Conservation (phyloP, 2,888 invertebrate species). For the Pocota personata region DNA sequence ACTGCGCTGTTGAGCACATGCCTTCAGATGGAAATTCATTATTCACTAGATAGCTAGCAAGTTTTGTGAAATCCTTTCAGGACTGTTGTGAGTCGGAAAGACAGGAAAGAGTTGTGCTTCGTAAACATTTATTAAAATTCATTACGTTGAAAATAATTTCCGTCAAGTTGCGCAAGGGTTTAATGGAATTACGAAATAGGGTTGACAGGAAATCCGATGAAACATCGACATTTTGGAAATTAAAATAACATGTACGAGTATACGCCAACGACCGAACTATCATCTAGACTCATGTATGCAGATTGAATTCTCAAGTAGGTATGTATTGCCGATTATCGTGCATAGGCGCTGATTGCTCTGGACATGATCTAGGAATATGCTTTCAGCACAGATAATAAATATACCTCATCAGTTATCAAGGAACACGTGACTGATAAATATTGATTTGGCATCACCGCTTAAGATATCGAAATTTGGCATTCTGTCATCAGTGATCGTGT, state of each 20-base stretch:
- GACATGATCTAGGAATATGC: too few relatives aligned
- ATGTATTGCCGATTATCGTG: too few relatives aligned
- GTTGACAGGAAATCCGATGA: background rate
- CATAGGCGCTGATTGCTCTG: too few relatives aligned
- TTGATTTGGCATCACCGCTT: too few relatives aligned
- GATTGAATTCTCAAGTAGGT: too few relatives aligned
- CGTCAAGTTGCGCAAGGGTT: background rate
- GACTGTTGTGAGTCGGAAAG: background rate
- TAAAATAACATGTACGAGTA: background rate
- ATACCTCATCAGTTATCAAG: too few relatives aligned
- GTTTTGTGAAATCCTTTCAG: slow-evolving; percentile 22
- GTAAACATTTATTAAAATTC: too few relatives aligned
- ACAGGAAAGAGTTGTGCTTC: background rate
- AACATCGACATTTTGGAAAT: background rate
- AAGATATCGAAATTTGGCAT: too few relatives aligned
- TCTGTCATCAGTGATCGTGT: too few relatives aligned
- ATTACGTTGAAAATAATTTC: slow-evolving; percentile 13
- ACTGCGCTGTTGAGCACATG: slow-evolving; percentile 19
- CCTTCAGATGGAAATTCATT: slow-evolving; percentile 56
- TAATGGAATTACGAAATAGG: background rate
- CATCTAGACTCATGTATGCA: too few relatives aligned
- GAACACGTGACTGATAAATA: too few relatives aligned
- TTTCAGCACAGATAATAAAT: too few relatives aligned
- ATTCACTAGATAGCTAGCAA: slow-evolving; percentile 41
- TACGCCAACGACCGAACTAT: background rate